phyloP scores from a whole-genome alignment of 2,113 vertebrate genomes.

The Dipodomys stephensi region DNA sequence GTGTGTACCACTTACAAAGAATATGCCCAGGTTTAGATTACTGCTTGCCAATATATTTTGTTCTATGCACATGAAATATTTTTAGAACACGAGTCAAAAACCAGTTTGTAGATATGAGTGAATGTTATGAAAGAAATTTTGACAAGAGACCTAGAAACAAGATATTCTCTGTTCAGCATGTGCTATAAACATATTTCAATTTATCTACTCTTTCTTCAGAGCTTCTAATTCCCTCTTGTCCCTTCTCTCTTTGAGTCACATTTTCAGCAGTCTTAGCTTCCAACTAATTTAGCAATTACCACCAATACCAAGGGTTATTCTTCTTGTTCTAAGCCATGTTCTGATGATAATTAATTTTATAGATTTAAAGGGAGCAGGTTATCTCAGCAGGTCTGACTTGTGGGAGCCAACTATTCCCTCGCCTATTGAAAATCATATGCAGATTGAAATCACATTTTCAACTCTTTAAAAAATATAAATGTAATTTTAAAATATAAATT shows the following conservation, averaged over 20 bases:
- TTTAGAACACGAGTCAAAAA: slow-evolving; percentile 14
- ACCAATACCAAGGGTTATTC: slow-evolving; percentile 35
- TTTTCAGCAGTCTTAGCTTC: slow-evolving; percentile 12
- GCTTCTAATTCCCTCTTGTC: not conserved
- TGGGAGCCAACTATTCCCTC: not conserved
- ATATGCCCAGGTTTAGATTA: not conserved
- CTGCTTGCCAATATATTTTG: slow-evolving; percentile 18
- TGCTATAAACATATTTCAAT: not conserved
- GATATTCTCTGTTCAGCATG: not conserved
- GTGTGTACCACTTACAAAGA: not conserved
- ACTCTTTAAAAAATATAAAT: slow-evolving; percentile 20
- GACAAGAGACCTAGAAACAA: slow-evolving; percentile 2
- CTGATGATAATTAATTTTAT: slow-evolving; percentile 67
- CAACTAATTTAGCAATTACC: slow-evolving; percentile 58
- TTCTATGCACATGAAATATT: not conserved
- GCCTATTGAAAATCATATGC: slow-evolving; percentile 39
- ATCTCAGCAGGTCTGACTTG: slow-evolving; percentile 40
- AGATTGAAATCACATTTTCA: slow-evolving; percentile 58
- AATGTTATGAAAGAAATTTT: not conserved
- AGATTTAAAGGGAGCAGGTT: slow-evolving; percentile 63
- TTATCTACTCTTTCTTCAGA: not conserved
- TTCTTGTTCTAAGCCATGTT: slow-evolving; percentile 49
- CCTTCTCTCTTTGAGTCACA: not conserved
- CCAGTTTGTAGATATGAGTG: not conserved
- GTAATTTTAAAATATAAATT: slow-evolving; percentile 59